Evolutionary conservation across 2,888 invertebrate species (phyloP), one percentile per base, ranked within the genome.

Genomic region (Eupithecia inturbata): DNA sequence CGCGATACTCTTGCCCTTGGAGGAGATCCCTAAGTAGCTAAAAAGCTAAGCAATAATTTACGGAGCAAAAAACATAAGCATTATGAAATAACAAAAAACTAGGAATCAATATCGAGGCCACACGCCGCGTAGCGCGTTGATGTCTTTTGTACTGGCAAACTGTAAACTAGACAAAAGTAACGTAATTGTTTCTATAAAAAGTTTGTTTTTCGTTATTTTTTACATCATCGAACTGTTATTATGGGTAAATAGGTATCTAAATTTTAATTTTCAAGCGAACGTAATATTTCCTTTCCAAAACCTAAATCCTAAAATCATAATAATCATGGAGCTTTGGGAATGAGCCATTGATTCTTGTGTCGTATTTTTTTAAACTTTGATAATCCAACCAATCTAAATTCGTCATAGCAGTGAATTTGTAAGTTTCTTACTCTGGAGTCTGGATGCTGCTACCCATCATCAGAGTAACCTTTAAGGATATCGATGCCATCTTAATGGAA

Each of bases 131-230:
- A 62, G 10, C 66, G 66, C 66, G 66, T 66, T 41, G 66, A 66
- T 36, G 66, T 66, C 66, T 26, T 66, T 66, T 66, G 28, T 62
- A 62, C 22, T 28, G 31, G 19, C 6, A 19, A 60, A 62, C 62
- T 62, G 31, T 62, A 28, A 60, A 28, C 60, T 1, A 0, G 28
- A 62, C 31, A 62, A n/a, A 62, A 28, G 60, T 62, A 31, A 62
- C 9, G 31, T 28, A 60, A 60, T 16, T 60, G 60, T 16, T 60
- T 60, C 26, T 60, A 28, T 28, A 45, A 16, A 57, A 10, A 60
- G 28, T 19, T 36, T 36, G n/a, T 45, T 28, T 60, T 28, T 60
- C 7, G 2, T 57, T 22, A 26, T 22, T 9, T 53, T 53, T 53
- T 53, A 53, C 53, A 53, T 1, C 12, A 36, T 10, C 36, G 12